Conservation (phyloP, 2,797 vertebrate genomes). For the Cyclura pinguis region DNA sequence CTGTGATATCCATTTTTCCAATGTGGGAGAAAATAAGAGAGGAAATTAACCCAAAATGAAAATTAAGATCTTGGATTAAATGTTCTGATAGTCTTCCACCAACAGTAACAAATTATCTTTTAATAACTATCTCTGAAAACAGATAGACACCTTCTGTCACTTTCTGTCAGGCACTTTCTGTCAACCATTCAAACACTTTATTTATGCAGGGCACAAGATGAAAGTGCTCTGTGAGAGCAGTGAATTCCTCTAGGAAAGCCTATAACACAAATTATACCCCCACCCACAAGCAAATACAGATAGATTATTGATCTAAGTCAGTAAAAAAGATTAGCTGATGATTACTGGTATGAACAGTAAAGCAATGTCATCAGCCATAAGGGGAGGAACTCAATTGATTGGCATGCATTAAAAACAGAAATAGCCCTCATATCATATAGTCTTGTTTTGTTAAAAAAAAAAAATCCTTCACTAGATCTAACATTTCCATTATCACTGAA, state of each 20-base stretch:
- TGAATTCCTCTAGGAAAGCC: not conserved
- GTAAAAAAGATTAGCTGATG: not conserved
- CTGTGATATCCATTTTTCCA: not conserved
- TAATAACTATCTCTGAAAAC: not conserved
- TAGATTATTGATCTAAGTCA: not conserved
- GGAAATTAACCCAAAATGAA: not conserved
- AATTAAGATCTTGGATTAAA: conserved; percentile 1
- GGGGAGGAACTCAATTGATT: not conserved
- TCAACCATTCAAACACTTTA: no score
- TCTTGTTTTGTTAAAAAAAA: not conserved
- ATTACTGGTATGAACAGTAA: not conserved
- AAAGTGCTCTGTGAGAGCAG: not conserved
- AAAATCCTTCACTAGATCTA: not conserved
- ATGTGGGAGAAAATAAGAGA: not conserved
- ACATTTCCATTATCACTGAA: not conserved
- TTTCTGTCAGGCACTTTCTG: not conserved
- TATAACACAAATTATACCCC: not conserved
- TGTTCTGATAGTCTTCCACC: not conserved
- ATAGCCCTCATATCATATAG: not conserved
- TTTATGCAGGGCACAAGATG: not conserved
- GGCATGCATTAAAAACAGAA: not conserved
- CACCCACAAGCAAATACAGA: not conserved
- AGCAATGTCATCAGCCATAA: not conserved
- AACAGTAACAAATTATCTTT: not conserved
- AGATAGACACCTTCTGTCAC: not conserved